Percentiles rank a stretch among this genome's conserved stretches.
Evolutionary conservation across 1,140 invertebrate species (phyloP).

Genomic region (Aphaenogaster ashmeadi): DNA sequence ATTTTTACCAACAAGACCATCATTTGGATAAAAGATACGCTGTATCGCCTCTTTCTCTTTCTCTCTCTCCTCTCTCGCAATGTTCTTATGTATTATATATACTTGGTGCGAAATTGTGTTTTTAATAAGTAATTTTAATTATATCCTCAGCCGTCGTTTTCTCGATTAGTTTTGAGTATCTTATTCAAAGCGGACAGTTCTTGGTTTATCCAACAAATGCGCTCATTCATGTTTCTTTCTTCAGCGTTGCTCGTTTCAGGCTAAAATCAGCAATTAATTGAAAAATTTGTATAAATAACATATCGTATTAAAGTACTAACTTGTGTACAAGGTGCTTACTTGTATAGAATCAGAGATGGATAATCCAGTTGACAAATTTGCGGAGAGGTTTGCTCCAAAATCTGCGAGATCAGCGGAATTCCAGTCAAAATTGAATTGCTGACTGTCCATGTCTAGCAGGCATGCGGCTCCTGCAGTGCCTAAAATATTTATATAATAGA

Average conservation of each 20-base stretch:
- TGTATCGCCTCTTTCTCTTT: not conserved
- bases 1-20: not conserved
- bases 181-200: conserved; percentile 83
- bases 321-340: conserved; percentile 48
- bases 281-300: not conserved
- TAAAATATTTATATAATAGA: conserved; percentile 23
- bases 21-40: not conserved
- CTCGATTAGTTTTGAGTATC: conserved; percentile 78
- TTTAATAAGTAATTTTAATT: not conserved
- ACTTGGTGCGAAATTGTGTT: not conserved
- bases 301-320: not conserved
- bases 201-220: conserved; percentile 75
- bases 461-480: conserved; percentile 41
- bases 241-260: conserved; percentile 17
- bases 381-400: conserved; percentile 73
- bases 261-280: conserved; percentile 49
- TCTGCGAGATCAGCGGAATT: conserved; percentile 73
- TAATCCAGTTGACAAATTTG: conserved; percentile 76
- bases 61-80: not conserved
- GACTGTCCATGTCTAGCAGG: conserved; percentile 77
- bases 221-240: conserved; percentile 85
- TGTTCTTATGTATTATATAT: not conserved
- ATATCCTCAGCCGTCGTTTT: conserved; percentile 68
- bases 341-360: conserved; percentile 73
- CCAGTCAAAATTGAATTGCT: conserved; percentile 75